phyloP scores from a whole-genome alignment of 2,797 vertebrate genomes.

The Acropternis orthonyx region DNA sequence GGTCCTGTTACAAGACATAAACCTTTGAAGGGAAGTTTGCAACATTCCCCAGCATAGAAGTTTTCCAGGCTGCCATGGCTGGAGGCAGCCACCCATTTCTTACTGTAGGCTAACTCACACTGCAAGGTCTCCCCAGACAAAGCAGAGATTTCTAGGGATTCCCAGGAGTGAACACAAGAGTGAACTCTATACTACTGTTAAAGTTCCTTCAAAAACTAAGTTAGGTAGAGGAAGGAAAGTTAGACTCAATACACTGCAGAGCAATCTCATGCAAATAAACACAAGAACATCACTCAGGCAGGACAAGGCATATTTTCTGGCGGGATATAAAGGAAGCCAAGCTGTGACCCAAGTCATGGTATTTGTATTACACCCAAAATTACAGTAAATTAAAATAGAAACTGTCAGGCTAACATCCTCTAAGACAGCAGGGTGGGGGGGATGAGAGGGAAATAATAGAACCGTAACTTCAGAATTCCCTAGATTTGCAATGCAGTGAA shows the following conservation, averaged over 20 bases:
- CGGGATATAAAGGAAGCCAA: neutral
- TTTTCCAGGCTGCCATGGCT: neutral
- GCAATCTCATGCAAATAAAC: neutral
- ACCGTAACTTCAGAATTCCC: neutral
- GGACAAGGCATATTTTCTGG: neutral
- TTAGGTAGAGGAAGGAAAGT: neutral
- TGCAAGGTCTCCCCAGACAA: neutral
- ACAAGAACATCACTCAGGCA: neutral
- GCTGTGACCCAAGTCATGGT: neutral
- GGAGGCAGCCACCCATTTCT: neutral
- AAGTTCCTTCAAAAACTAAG: neutral
- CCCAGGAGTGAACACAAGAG: neutral
- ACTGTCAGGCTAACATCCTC: neutral
- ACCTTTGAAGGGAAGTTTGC: neutral
- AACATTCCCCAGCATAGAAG: neutral
- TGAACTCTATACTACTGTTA: neutral
- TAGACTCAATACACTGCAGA: rapidly evolving
- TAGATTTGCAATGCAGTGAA: neutral
- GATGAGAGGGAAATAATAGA: rapidly evolving
- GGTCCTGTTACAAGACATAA: neutral
- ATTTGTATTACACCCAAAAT: neutral
- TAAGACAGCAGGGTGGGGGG: neutral
- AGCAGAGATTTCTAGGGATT: neutral
- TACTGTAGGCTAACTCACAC: neutral
- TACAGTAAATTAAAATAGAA: neutral